Base-by-base conservation (phyloP, 1,140 invertebrate genomes). In the Listronotus bonariensis region DNA sequence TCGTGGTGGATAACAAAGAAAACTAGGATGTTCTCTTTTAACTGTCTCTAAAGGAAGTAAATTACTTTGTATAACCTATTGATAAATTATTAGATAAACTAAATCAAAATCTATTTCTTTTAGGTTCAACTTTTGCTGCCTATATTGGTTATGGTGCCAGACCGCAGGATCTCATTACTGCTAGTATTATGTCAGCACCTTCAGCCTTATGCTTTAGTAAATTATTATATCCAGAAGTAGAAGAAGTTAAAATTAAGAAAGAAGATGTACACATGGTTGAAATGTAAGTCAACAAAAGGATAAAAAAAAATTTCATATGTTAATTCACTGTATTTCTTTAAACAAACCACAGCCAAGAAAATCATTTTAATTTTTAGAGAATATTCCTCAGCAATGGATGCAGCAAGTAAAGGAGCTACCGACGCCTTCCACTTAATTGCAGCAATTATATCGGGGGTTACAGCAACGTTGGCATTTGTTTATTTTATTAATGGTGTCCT, bases 111-210 rank as follows among this genome's bases (percentile, higher is more conserved):
- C 32, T 20, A 31, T 54, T 52, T 61, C 38, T 31, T 36, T 15
- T 68, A 91, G 89, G 92, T 9, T 90, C 92, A 0, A 92, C 96
- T 0, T 81, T 99, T 70, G 95, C 93, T 0, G 92, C 95, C 0
- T 98, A 97, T 75, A 92, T 97, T 38, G 84, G 84, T 14, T 96
- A 95, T 77, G 96, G 95, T 2, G 93, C 96, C 6, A 85, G 90
- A 63, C 85, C 92, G 1, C 83, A 87, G 0, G 88, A 93, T 79
- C 78, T 93, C 15, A 87, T 99, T 48, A 93, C 93, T 0, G 94
- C 96, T 0, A 94, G 92, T 45, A 87, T 98, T 0, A 98, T 99
- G 96, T 92, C 94, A 0, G 96, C 96, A 0, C 95, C 96, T 0
- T 93, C 93, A 20, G 89, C 95, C 0, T 80, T 99, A 5, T 92